phyloP scores from a whole-genome alignment of 2,113 vertebrate species.

The Callithrix jacchus region DNA sequence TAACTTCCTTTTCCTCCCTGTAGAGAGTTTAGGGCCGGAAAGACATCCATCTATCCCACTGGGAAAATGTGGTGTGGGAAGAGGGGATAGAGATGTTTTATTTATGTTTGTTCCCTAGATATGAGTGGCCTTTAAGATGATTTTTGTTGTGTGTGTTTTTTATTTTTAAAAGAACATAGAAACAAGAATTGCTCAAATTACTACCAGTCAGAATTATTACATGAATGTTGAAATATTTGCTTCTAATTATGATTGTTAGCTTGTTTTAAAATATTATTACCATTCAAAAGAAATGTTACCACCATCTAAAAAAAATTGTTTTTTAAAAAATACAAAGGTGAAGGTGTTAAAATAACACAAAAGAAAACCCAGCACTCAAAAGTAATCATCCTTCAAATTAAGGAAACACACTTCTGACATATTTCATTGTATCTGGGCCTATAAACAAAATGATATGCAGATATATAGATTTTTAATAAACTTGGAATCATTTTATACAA shows the following conservation, averaged over 20 bases:
- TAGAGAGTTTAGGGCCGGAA: not conserved
- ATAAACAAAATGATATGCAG: not conserved
- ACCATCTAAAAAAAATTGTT: not conserved
- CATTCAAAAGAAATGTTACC: not conserved
- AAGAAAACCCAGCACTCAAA: not conserved
- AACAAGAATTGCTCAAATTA: not conserved
- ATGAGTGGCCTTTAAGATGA: not conserved
- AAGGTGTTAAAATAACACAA: not conserved
- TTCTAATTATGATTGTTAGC: not conserved
- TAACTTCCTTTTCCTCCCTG: not conserved
- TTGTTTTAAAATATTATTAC: not conserved
- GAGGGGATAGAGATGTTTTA: not conserved
- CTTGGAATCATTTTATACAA: not conserved
- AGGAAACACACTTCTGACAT: not conserved
- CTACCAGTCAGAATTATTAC: not conserved
- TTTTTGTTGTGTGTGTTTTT: not conserved
- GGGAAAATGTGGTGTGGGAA: not conserved
- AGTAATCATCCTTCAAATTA: not conserved
- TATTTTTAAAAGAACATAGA: not conserved
- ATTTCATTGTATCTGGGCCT: not conserved
- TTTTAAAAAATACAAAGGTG: not conserved
- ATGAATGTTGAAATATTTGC: not conserved
- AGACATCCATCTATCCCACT: not conserved
- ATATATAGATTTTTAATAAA: constrained; percentile 4
- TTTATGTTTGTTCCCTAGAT: not conserved